Percentiles rank a stretch among this genome's conserved stretches.
phyloP scores from a whole-genome alignment of 1,140 invertebrate species.

The Lamellibrachia luymesi region DNA sequence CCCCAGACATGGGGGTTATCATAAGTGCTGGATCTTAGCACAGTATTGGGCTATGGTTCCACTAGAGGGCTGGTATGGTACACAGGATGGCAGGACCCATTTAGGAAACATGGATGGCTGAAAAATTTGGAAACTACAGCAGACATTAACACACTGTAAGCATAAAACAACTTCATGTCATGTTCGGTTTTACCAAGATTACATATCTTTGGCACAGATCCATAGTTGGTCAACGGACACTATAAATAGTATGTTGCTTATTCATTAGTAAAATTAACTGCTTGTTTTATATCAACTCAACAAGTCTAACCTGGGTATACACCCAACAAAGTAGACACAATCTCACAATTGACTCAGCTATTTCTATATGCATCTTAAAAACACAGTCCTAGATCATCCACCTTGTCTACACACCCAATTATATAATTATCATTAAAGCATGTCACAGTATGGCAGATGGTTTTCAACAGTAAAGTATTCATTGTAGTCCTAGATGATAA shows the following conservation, averaged over 20 bases:
- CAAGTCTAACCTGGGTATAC: not conserved
- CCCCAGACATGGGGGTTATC: not conserved
- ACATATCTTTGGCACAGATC: not conserved
- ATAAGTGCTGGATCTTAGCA: not conserved
- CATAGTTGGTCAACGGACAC: not conserved
- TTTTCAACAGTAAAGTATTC: no score
- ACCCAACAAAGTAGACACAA: not conserved
- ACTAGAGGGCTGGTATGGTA: not conserved
- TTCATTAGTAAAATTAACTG: not conserved
- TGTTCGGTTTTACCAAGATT: not conserved
- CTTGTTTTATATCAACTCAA: not conserved
- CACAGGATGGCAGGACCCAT: not conserved
- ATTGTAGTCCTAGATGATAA: no score
- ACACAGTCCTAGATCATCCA: no score
- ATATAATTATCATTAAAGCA: not conserved
- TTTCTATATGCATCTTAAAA: not conserved
- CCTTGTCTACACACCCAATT: not conserved
- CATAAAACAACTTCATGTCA: not conserved
- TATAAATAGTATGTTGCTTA: not conserved
- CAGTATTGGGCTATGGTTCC: not conserved
- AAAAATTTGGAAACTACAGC: not conserved
- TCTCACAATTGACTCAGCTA: not conserved
- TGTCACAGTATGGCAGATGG: not conserved
- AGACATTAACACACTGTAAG: not conserved
- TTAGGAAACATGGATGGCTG: not conserved